Conservation (phyloP, 2,113 vertebrate genomes). For the Ptilorrhoa leucosticta region DNA sequence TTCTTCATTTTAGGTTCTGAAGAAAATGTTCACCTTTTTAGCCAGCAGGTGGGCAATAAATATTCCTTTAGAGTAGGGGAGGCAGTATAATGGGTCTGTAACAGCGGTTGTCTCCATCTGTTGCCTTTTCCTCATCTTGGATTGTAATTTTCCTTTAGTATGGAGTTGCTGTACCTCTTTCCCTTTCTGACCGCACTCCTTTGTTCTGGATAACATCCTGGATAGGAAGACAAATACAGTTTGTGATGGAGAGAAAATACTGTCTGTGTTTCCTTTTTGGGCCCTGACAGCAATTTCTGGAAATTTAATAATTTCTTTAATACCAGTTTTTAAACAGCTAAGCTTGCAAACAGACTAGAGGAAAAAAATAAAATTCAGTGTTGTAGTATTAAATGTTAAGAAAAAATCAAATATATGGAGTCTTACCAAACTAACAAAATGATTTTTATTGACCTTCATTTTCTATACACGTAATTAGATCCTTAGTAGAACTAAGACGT, state of each 20-base stretch:
- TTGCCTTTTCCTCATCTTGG: neutral
- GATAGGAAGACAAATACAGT: neutral
- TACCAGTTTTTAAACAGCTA: neutral
- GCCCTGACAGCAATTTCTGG: neutral
- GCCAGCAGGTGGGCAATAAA: neutral
- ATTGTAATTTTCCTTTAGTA: neutral
- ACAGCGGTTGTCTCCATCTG: neutral
- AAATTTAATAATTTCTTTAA: neutral
- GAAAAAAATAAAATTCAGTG: neutral
- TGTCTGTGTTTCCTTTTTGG: neutral
- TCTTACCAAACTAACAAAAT: neutral
- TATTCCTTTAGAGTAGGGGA: neutral
- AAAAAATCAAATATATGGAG: neutral
- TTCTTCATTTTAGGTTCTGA: neutral
- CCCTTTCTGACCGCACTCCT: neutral
- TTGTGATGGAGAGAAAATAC: neutral
- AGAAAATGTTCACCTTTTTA: neutral
- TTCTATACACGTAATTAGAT: neutral
- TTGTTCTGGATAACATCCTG: neutral
- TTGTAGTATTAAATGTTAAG: neutral
- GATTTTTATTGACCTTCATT: neutral
- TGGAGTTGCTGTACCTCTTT: neutral
- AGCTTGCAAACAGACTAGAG: neutral
- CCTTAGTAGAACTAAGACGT: neutral
- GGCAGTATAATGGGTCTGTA: neutral